These are phyloP conservation scores for Halocaridina rubra DNA, from an alignment of 2,888 invertebrate genomes.

Conservation along the genomic window DNA sequence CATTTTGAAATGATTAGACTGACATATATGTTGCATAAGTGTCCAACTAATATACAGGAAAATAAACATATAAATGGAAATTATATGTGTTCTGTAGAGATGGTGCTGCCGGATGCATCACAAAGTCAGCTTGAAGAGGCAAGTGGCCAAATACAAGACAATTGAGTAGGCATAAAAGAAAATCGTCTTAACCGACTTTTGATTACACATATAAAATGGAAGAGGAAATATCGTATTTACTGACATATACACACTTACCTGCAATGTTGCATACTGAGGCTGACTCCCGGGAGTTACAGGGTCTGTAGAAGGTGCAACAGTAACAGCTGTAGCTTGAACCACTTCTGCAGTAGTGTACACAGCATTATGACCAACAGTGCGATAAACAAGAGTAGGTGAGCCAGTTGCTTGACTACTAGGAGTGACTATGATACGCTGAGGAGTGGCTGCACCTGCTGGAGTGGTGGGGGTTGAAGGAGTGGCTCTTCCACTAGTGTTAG, in stretches of 20 bases:
- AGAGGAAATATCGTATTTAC: not conserved
- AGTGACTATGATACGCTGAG: conserved; percentile 63
- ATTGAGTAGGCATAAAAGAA: no score
- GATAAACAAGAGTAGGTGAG: conserved; percentile 56
- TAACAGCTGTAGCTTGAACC: conserved; percentile 29
- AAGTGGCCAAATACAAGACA: no score
- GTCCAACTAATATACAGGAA: no score
- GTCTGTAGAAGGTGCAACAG: not conserved
- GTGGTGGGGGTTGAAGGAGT: conserved; percentile 29
- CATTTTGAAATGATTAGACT: no score
- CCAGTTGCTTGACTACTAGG: conserved; percentile 30
- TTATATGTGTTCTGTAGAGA: no score
- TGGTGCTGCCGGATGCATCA: no score
- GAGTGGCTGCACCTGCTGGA: conserved; percentile 51
- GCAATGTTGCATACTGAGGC: conserved; percentile 62
- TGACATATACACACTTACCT: not conserved
- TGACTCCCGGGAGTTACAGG: conserved; percentile 33
- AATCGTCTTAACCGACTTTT: no score
- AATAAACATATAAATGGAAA: no score
- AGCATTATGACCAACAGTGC: conserved; percentile 44
- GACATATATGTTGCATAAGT: no score
- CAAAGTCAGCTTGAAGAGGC: no score
- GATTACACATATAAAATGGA: not conserved
- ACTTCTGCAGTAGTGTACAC: conserved; percentile 38
- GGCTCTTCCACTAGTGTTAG: not conserved